Evolutionary conservation across 1,140 invertebrate genomes (phyloP).

Genomic region (roundworm (Caenorhabditis elegans)): WBcel235 BX284606.5:16609001-16609500

Average conservation of each 20-base stretch:
- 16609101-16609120: background rate
- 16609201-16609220: slow-evolving; percentile 13
- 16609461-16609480: background rate
- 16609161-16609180: background rate
- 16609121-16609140: background rate
- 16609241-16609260: background rate
- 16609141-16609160: no score
- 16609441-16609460: background rate
- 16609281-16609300: background rate
- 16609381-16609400: slow-evolving; percentile 25
- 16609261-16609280: slow-evolving; percentile 17
- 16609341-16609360: slow-evolving; percentile 1
- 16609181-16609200: background rate
- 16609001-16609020: background rate
- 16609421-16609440: background rate
- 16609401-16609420: slow-evolving; percentile 8
- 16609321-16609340: background rate
- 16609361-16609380: slow-evolving; percentile 28
- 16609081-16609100: slow-evolving; percentile 39
- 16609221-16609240: slow-evolving; percentile 23
- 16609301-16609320: background rate
- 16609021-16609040: background rate
- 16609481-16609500: background rate
- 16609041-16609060: slow-evolving; percentile 27
- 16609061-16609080: slow-evolving; percentile 38